Percentiles rank a stretch among this genome's conserved stretches.
Conservation (phyloP, 2,888 invertebrate species). For the Sabatieria punctata region DNA sequence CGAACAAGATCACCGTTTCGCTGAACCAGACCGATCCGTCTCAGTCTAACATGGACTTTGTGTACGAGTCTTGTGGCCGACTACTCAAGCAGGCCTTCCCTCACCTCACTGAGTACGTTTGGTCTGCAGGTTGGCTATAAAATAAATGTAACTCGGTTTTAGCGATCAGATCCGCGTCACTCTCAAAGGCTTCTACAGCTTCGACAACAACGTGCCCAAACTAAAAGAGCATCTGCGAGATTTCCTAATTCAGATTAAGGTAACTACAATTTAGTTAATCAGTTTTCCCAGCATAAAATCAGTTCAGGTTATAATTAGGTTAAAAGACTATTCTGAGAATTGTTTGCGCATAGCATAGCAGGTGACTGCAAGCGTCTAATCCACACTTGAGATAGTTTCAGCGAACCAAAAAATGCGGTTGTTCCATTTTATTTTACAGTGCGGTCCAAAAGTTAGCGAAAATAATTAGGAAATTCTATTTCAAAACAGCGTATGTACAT, state of each 20-base stretch:
- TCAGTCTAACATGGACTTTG: slow-evolving; percentile 37
- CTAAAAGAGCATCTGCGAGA: slow-evolving; percentile 98
- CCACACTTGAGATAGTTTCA: too few relatives aligned
- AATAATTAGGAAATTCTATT: too few relatives aligned
- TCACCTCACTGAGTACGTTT: slow-evolving; percentile 64
- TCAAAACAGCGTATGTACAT: too few relatives aligned
- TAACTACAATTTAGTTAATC: slow-evolving; percentile 21
- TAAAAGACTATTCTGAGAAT: neutral
- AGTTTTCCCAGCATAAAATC: neutral
- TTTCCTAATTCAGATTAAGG: slow-evolving; percentile 97
- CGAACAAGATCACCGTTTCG: slow-evolving; percentile 66
- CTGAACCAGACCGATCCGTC: slow-evolving; percentile 37
- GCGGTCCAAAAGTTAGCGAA: too few relatives aligned
- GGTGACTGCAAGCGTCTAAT: too few relatives aligned
- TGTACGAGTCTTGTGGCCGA: slow-evolving; percentile 76
- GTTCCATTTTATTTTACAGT: too few relatives aligned
- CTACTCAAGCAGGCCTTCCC: slow-evolving; percentile 85
- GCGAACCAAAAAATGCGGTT: too few relatives aligned
- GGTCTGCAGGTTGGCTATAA: too few relatives aligned
- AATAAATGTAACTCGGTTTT: slow-evolving; percentile 18
- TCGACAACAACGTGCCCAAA: slow-evolving; percentile 83
- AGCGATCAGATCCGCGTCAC: slow-evolving; percentile 78
- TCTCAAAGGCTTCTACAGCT: slow-evolving; percentile 90
- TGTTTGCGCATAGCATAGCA: too few relatives aligned
- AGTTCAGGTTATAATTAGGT: too few relatives aligned